A percentile compares a stretch with the other conserved stretches of the same genome.
Conservation (phyloP, 2,113 vertebrate species). For the Halichoerus grypus region DNA sequence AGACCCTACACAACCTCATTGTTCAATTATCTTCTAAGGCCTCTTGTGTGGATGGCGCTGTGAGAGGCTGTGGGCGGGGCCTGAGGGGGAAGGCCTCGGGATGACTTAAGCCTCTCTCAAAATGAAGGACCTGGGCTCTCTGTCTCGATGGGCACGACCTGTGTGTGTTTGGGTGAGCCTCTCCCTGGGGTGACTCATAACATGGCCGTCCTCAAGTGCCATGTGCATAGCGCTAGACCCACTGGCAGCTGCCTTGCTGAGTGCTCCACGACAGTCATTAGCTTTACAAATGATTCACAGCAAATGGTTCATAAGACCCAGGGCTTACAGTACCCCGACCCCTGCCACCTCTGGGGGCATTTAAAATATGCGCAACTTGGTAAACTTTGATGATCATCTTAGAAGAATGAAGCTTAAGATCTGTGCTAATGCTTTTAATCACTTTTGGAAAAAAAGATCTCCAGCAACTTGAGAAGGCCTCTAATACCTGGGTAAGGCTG, state of each 20-base stretch:
- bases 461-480: neutral
- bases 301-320: neutral
- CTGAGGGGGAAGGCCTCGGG: accelerated
- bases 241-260: neutral
- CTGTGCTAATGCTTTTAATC: neutral
- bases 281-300: neutral
- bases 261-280: neutral
- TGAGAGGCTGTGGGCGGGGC: no score
- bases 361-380: neutral
- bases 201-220: no score
- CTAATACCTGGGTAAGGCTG: neutral
- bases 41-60: no score
- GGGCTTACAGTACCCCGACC: neutral
- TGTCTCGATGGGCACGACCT: accelerated
- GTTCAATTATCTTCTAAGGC: neutral
- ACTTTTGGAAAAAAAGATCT: neutral
- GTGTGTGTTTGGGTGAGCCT: neutral
- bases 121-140: neutral
- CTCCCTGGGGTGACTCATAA: neutral
- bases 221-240: neutral
- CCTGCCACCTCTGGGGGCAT: neutral
- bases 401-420: neutral
- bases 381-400: neutral
- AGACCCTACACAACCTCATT: neutral
- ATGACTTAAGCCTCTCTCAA: neutral